Percentiles rank a stretch among this genome's conserved stretches.
phyloP scores from a whole-genome alignment of 2,797 vertebrate species.

The Acanthurus tractus region DNA sequence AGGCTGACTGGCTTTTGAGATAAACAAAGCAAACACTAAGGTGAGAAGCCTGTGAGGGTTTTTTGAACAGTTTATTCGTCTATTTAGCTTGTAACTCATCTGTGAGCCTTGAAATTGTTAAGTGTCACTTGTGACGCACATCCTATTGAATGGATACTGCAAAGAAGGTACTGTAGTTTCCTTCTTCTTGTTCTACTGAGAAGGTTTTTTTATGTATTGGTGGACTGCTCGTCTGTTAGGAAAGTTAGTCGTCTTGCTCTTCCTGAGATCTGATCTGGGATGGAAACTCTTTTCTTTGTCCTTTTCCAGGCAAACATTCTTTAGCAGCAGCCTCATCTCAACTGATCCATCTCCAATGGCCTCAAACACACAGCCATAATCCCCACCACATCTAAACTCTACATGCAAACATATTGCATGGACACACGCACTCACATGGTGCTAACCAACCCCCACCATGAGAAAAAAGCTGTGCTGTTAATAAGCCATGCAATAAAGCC shows the following conservation, averaged over 20 bases:
- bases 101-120: not conserved
- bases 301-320: slow-evolving; percentile 73
- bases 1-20: too few species aligned
- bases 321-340: slow-evolving; percentile 56
- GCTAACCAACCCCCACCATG: not conserved
- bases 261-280: slow-evolving; percentile 52
- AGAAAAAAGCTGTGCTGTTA: not conserved
- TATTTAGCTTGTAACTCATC: too few species aligned
- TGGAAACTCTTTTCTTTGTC: slow-evolving; percentile 65
- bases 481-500: not conserved
- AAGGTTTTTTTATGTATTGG: slow-evolving; percentile 10
- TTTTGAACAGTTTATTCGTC: too few species aligned
- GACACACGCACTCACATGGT: not conserved
- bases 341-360: slow-evolving; percentile 59
- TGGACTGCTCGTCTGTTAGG: slow-evolving; percentile 12
- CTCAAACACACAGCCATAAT: slow-evolving; percentile 36
- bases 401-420: not conserved
- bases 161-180: too few species aligned
- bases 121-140: not conserved
- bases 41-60: too few species aligned
- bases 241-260: slow-evolving; percentile 27
- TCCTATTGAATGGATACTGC: not conserved
- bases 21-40: too few species aligned
- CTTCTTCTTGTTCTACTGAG: too few species aligned
- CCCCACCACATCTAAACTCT: slow-evolving; percentile 15